Percentiles rank a stretch among this genome's conserved stretches.
Evolutionary conservation across 2,888 invertebrate genomes (phyloP).

Genomic region (Troides oblongomaculatus): DNA sequence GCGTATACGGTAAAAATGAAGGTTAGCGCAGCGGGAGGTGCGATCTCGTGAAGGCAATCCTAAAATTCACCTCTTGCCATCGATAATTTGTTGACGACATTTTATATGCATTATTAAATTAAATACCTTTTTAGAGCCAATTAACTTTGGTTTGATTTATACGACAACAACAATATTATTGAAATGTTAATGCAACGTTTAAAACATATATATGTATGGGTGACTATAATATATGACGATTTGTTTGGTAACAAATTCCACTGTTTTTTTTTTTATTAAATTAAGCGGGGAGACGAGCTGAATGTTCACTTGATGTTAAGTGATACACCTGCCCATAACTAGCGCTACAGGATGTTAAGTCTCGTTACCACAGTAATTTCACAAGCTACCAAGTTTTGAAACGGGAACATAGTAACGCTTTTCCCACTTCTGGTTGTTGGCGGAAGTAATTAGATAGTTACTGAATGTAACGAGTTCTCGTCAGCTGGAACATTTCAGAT

Average conservation of each 20-base stretch:
- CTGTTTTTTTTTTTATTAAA: not conserved
- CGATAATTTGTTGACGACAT: slow-evolving; percentile 21
- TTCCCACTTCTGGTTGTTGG: no score
- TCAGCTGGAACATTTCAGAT: no score
- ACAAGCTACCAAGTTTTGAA: no score
- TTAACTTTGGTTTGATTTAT: slow-evolving; percentile 24
- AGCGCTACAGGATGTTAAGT: no score
- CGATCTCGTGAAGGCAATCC: slow-evolving; percentile 17
- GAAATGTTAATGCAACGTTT: slow-evolving; percentile 12
- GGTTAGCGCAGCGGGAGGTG: slow-evolving; percentile 29
- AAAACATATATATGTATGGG: slow-evolving; percentile 4
- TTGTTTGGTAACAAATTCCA: slow-evolving; percentile 1
- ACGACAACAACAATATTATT: slow-evolving; percentile 16
- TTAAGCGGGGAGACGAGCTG: not conserved
- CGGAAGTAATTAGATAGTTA: no score
- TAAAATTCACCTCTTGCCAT: slow-evolving; percentile 19
- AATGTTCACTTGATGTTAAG: no score
- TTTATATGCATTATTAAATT: slow-evolving; percentile 26
- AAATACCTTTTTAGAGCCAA: slow-evolving; percentile 25
- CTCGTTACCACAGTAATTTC: no score
- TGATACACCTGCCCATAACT: no score
- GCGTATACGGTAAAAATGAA: slow-evolving; percentile 31
- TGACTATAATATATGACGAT: slow-evolving; percentile 3
- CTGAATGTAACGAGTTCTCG: no score
- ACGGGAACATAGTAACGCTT: no score